Conservation (phyloP, 2,113 vertebrate species). For the Mustelus asterias region DNA sequence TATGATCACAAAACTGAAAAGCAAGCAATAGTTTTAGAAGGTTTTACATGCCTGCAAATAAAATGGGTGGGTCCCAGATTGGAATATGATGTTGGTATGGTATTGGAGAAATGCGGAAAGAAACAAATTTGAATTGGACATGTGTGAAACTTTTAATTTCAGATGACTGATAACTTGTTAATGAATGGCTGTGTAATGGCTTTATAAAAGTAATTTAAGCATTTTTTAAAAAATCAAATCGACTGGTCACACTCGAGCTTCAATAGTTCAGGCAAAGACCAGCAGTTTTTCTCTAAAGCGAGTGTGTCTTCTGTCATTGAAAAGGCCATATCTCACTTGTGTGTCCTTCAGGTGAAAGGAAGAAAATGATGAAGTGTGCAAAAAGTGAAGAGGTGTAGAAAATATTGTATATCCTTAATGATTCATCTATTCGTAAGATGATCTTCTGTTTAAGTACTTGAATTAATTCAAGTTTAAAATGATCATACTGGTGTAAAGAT, state of each 20-base stretch:
- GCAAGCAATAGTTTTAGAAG: background rate
- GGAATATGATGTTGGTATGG: background rate
- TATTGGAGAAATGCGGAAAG: background rate
- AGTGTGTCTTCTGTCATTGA: slow-evolving; percentile 18
- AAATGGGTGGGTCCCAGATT: background rate
- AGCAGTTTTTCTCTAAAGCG: slow-evolving; percentile 5
- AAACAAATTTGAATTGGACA: background rate
- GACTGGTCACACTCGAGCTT: background rate
- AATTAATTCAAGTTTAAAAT: background rate
- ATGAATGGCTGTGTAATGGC: background rate
- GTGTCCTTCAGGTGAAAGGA: slow-evolving; percentile 22
- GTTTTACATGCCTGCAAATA: background rate
- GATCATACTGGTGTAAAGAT: background rate
- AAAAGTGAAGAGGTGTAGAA: slow-evolving; percentile 6
- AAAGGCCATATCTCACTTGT: slow-evolving; percentile 28
- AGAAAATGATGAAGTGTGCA: slow-evolving; percentile 29
- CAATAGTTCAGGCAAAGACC: background rate
- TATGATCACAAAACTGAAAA: background rate
- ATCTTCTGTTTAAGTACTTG: slow-evolving; percentile 21
- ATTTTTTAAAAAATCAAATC: background rate
- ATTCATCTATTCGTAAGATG: background rate
- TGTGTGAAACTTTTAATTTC: background rate
- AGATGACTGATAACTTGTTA: background rate
- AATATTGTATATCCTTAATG: background rate
- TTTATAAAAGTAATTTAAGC: background rate